Percentiles rank a stretch among this genome's conserved stretches.
These are phyloP conservation scores for Hippocampus abdominalis DNA, from an alignment of 2,113 vertebrate species.

Conservation along the genomic window DNA sequence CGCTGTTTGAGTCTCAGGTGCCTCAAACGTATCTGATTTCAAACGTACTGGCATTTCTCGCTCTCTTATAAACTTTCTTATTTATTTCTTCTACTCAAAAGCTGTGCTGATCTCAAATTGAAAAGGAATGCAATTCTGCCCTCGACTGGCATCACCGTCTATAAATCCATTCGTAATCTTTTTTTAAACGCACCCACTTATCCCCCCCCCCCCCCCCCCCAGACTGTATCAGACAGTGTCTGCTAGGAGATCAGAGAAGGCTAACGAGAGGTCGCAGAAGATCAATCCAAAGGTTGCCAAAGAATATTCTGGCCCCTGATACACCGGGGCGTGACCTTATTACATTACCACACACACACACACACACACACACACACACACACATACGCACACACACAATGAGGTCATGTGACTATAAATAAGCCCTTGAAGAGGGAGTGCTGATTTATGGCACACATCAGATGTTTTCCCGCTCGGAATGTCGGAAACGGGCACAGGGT, in stretches of 20 bases:
- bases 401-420: constrained; percentile 62
- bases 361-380: too few species aligned
- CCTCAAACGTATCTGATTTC: too few species aligned
- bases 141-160: too few species aligned
- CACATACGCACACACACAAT: neutral
- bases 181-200: too few species aligned
- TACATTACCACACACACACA: constrained; percentile 35
- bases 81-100: too few species aligned
- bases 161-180: too few species aligned
- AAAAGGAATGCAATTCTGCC: too few species aligned
- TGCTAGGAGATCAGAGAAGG: neutral
- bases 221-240: neutral
- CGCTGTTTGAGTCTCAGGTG: too few species aligned
- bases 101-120: too few species aligned
- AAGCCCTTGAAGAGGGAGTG: constrained; percentile 38
- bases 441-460: constrained; percentile 26
- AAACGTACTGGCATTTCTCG: too few species aligned
- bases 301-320: constrained; percentile 1
- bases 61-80: too few species aligned
- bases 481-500: neutral
- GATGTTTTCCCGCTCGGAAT: neutral
- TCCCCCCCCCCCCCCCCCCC: too few species aligned
- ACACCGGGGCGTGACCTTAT: constrained; percentile 41
- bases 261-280: constrained; percentile 4
- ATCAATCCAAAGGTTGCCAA: neutral